Percentiles rank a stretch among this genome's conserved stretches.
phyloP scores from a whole-genome alignment of 2,113 vertebrate genomes.

The Gallinago jamesoni region DNA sequence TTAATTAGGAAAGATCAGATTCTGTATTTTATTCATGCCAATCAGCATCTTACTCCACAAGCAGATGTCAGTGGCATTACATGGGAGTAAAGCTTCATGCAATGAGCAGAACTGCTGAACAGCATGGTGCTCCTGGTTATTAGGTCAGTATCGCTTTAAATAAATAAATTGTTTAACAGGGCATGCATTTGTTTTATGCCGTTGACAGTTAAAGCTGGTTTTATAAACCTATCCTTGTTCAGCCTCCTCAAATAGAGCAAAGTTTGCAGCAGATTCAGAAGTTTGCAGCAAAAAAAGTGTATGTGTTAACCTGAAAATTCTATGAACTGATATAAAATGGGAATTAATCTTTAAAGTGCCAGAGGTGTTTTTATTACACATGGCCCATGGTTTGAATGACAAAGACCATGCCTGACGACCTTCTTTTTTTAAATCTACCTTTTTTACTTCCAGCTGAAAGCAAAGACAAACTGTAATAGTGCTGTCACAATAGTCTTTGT shows the following conservation, averaged over 20 bases:
- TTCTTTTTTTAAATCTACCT: not conserved
- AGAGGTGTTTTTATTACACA: not conserved
- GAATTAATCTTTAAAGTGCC: not conserved
- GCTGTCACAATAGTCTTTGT: not conserved
- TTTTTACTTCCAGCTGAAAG: not conserved
- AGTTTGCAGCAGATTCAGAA: not conserved
- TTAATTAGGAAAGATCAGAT: not conserved
- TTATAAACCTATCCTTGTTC: not conserved
- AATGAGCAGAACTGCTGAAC: not conserved
- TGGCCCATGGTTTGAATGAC: not conserved
- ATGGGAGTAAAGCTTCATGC: not conserved
- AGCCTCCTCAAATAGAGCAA: not conserved
- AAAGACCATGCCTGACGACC: not conserved
- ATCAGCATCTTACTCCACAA: not conserved
- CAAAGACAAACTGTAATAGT: not conserved
- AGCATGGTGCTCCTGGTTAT: not conserved
- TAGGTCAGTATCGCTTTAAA: not conserved
- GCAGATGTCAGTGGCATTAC: not conserved
- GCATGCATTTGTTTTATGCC: not conserved
- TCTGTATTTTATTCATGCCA: not conserved
- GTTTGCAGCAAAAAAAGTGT: not conserved
- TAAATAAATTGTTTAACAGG: not conserved
- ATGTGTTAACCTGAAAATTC: not conserved
- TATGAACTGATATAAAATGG: not conserved
- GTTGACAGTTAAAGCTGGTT: not conserved